A percentile compares a stretch with the other conserved stretches of the same genome.
These are phyloP conservation scores for Andrena praecox DNA, from an alignment of 2,888 invertebrate genomes.

Conservation along the genomic window DNA sequence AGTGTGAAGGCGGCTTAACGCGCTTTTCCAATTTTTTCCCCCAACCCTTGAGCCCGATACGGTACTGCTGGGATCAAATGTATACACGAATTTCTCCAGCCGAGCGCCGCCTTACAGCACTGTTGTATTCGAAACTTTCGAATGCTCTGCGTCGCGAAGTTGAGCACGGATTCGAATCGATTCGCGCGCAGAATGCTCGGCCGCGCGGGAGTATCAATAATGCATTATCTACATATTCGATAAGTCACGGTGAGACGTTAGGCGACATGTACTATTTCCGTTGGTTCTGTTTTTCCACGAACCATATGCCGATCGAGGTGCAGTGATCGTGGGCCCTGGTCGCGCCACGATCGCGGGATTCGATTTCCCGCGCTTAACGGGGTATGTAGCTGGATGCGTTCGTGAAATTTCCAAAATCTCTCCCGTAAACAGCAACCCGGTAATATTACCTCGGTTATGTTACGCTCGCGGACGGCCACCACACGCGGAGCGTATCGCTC, in stretches of 20 bases:
- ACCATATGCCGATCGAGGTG: slow-evolving; percentile 5
- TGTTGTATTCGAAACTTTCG: neutral
- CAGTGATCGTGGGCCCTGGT: neutral
- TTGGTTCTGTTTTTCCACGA: slow-evolving; percentile 30
- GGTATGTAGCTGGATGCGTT: slow-evolving; percentile 12
- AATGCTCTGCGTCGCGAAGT: neutral
- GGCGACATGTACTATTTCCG: slow-evolving; percentile 9
- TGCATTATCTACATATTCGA: slow-evolving; percentile 11
- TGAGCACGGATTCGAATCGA: slow-evolving; percentile 27
- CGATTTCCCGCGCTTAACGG: slow-evolving; percentile 46
- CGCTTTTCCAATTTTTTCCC: slow-evolving; percentile 7
- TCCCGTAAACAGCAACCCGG: slow-evolving; percentile 49
- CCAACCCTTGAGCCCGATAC: neutral
- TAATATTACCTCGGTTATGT: slow-evolving; percentile 66
- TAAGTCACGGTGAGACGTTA: slow-evolving; percentile 5
- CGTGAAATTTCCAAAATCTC: slow-evolving; percentile 63
- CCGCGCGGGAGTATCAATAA: slow-evolving; percentile 7
- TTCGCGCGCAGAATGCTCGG: slow-evolving; percentile 27
- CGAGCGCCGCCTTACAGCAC: neutral
- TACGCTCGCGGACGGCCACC: slow-evolving; percentile 44
- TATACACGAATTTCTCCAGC: neutral
- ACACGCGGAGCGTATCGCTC: slow-evolving; percentile 40
- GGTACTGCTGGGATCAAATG: neutral
- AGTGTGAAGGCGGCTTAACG: slow-evolving; percentile 29
- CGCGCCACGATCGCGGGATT: slow-evolving; percentile 31